Evolutionary conservation across 2,888 invertebrate species (phyloP).

Genomic region (Griposia aprilina): DNA sequence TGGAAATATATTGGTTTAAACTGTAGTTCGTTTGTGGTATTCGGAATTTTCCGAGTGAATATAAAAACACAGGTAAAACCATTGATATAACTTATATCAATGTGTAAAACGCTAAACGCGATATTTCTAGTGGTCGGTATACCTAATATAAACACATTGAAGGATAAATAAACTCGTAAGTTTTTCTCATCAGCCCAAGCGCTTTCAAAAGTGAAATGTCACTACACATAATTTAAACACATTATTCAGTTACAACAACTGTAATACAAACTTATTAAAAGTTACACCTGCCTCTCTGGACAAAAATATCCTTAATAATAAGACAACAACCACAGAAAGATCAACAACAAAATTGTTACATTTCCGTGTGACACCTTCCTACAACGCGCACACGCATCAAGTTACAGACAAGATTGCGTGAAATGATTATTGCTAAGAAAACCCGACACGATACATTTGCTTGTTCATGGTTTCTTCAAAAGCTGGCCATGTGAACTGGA

Average conservation of each 20-base stretch:
- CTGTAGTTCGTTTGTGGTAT: constrained; percentile 1
- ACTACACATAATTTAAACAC: not conserved
- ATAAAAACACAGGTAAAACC: not conserved
- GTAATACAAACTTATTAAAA: not conserved
- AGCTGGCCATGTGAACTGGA: constrained; percentile 46
- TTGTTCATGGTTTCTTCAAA: constrained; percentile 60
- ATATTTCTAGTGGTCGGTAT: not conserved
- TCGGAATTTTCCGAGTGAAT: not conserved
- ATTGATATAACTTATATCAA: too few relatives aligned
- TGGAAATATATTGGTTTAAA: constrained; percentile 11
- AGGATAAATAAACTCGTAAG: not conserved
- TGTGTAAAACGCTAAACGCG: not conserved
- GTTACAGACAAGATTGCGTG: constrained; percentile 78
- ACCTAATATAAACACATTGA: not conserved
- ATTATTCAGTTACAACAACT: not conserved
- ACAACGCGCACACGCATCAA: constrained; percentile 66
- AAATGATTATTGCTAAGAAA: constrained; percentile 72
- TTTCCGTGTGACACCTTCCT: constrained; percentile 46
- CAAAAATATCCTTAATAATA: too few relatives aligned
- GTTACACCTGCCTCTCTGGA: not conserved
- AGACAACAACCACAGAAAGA: not conserved
- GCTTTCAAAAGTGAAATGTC: not conserved
- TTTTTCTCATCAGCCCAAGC: not conserved
- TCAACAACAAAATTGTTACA: constrained; percentile 16
- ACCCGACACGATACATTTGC: constrained; percentile 66